Base-by-base conservation (phyloP, 1,140 invertebrate species). In the Achroia grisella region DNA sequence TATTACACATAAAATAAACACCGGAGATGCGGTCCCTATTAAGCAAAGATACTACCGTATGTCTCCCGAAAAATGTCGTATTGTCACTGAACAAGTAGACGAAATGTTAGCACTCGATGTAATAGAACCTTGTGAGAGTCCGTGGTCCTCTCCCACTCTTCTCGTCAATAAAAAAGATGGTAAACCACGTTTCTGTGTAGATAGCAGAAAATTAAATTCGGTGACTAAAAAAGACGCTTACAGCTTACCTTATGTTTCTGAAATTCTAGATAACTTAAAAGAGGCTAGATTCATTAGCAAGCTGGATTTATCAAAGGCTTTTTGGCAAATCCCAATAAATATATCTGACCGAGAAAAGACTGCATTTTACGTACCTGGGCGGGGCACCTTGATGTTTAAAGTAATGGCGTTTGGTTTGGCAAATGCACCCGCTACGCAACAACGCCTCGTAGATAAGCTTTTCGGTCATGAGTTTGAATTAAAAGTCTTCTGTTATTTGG, bases 401-500 rank as follows among this genome's bases (percentile, higher is more conserved):
- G 30, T 32, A 9, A 32, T 32, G 30, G 9, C 30, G 10, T 32
- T 32, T 10, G 30, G 30, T 32, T 32, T 32, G 30, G 11, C 30
- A 4, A 60, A 57, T 14, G 56, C 61, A 0, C 56, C 61, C 0
- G 54, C 54, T 4, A 65, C 52, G 10, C 57, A 58, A 13, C 61
- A 63, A 28, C 8, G 61, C 8, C 28, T 57, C 1, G 48, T 67
- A 0, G 61, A 70, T 36, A 8, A 31, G 11, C 36, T 48, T 1
- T 53, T 71, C 15, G 36, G 42, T 9, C 28, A 49, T 1, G 52
- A 71, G 8, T 56, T 71, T 10, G 56, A 61, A 8, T 8, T 29
- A 0, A 54, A 55, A 6, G 57, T 68, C 0, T 72, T 74, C 33
- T 54, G 52, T 1, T 74, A 88, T 42, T 27, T 89, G 0, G 88